Percentiles rank a stretch among this genome's conserved stretches.
phyloP scores from a whole-genome alignment of 1,140 invertebrate genomes.

The Macrocentrus cingulum region DNA sequence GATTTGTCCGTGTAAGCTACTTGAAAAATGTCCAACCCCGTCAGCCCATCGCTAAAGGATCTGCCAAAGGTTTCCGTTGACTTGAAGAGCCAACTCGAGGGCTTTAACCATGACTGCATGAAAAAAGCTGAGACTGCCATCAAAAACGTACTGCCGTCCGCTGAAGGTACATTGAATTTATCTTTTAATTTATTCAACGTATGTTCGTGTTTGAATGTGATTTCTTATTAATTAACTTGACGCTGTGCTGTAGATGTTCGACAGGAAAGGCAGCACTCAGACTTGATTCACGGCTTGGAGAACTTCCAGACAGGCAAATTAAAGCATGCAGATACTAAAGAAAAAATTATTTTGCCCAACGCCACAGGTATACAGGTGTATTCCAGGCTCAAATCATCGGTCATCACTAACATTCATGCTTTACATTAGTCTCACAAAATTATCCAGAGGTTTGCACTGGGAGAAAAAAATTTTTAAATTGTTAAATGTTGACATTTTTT shows the following conservation, averaged over 20 bases:
- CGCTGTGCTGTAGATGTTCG: slow-evolving; percentile 66
- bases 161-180: slow-evolving; percentile 74
- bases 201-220: too few relatives aligned
- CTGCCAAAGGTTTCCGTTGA: slow-evolving; percentile 85
- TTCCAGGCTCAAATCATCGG: neutral
- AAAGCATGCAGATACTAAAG: slow-evolving; percentile 74
- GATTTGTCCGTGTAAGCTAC: too few relatives aligned
- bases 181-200: too few relatives aligned
- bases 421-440: too few relatives aligned
- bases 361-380: slow-evolving; percentile 67
- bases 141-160: slow-evolving; percentile 84
- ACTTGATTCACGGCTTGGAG: slow-evolving; percentile 74
- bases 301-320: slow-evolving; percentile 70
- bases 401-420: too few relatives aligned
- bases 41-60: slow-evolving; percentile 79
- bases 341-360: slow-evolving; percentile 79
- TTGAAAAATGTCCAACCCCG: slow-evolving; percentile 64
- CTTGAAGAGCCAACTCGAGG: slow-evolving; percentile 84
- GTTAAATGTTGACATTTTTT: too few relatives aligned
- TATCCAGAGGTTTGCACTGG: neutral
- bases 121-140: slow-evolving; percentile 84
- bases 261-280: slow-evolving; percentile 72
- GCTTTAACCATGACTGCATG: slow-evolving; percentile 80
- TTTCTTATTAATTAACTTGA: slow-evolving; percentile 24
- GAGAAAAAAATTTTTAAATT: too few relatives aligned